Base-by-base conservation (phyloP, 2,797 vertebrate species). In the Semaprochilodus insignis region DNA sequence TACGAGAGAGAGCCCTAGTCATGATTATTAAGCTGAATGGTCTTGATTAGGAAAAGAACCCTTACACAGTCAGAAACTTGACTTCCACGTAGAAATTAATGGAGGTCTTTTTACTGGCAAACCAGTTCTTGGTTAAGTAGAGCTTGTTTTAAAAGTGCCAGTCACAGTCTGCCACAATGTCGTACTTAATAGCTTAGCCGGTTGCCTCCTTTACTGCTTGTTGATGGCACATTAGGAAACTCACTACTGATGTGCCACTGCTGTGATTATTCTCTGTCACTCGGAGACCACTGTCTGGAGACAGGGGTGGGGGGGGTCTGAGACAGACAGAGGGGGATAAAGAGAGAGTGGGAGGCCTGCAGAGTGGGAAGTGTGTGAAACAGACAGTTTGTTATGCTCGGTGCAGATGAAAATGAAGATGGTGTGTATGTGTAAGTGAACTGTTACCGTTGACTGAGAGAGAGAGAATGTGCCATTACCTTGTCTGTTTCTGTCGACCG, bases 211-310 rank as follows among this genome's bases (percentile, higher is more conserved):
- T n/a, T 48, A 16, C 51, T 63, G 40, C 44, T 57, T 74, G 83
- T 51, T 77, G 72, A 80, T 72, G 73, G 78, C 31, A 34, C 34
- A 72, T 80, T 80, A 63, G 34, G 78, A 80, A 80, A 65, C 44
- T 55, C 77, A 55, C 72, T 25, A 70, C 31, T 34, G 72, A 80
- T 55, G 55, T 80, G 82, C 44, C 73, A 67, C 78, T 51, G 73
- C 83, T 77, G 83, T 72, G 73, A 84, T 75, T 84, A 63, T 84
- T 84, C 77, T 76, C 78, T 48, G 62, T 71, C 36, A 74, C 25
- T 79, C 73, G 63, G 65, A 76, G 77, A 65, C 66, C n/a, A 21
- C 63, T 77, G 78, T 77, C 44, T 27, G 66, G 54, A 69, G 54
- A 36, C 54, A 10, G 11, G 23, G 60, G 57, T 16, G 31, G 40